Conservation (phyloP, 1,140 invertebrate genomes). For the Nebria ingens region DNA sequence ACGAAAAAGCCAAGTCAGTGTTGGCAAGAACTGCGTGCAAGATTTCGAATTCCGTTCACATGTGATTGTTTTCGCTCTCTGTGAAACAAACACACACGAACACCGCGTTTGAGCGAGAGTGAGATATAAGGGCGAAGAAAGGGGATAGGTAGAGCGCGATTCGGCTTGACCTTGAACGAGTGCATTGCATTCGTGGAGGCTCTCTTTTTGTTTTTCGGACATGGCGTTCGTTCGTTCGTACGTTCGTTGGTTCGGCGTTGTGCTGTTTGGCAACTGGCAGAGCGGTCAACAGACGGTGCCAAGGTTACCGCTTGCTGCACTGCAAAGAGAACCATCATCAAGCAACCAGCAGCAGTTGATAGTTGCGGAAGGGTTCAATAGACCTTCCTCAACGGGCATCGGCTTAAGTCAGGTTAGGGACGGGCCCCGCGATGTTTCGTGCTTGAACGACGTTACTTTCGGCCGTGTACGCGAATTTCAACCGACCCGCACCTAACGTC, state of each 20-base stretch:
- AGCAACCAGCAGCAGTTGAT: too few species aligned
- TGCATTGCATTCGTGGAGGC: constrained; percentile 31
- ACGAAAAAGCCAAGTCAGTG: background rate
- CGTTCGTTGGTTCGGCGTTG: too few species aligned
- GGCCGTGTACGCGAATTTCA: too few species aligned
- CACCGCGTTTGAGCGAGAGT: background rate
- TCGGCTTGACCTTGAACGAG: constrained; percentile 32
- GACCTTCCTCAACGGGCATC: constrained; percentile 23
- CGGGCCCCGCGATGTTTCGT: background rate
- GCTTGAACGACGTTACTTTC: background rate
- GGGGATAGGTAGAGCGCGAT: background rate
- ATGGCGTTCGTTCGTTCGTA: too few species aligned
- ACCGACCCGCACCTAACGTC: too few species aligned
- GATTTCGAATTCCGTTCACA: constrained; percentile 5
- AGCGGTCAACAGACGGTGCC: constrained; percentile 31
- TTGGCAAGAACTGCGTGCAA: background rate
- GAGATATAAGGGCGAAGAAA: background rate
- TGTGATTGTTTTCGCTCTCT: background rate
- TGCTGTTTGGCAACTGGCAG: constrained; percentile 31
- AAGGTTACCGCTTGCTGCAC: constrained; percentile 24
- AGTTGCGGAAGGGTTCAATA: too few species aligned
- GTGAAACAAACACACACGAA: background rate
- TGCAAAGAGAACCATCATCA: too few species aligned
- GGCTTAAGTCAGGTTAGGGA: constrained; percentile 13
- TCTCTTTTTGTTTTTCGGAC: constrained; percentile 34